Base-by-base conservation (phyloP, 2,888 invertebrate genomes). In the Stenotaenia linearis region DNA sequence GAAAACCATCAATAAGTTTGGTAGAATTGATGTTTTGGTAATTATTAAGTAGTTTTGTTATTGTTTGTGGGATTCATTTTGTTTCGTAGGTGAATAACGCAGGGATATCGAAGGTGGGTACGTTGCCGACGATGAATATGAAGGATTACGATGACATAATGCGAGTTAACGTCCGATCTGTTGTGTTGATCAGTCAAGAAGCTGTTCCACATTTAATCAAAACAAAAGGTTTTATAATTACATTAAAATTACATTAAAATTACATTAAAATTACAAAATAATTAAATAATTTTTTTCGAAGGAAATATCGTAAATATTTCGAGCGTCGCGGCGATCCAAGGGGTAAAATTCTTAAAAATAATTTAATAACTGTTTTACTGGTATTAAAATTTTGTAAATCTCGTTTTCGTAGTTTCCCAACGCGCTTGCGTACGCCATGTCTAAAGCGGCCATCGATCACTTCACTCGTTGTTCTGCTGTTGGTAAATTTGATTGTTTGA, bases 21-120 rank as follows among this genome's bases (percentile, higher is more conserved):
- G 75, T 28, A 75, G 28, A 75, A 30, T 75, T 10, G n/a, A 75
- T 75, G 35, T 75, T 75, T 28, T 75, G 18, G 75, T 75, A 69
- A 32, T 12, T 45, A 18, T 15, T 9, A 9, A 3, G 12, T 5
- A 74, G 12, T 28, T 4, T 10, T 74, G 4, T 74, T 21, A 18
- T 74, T 74, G 2, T 15, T 28, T 4, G 3, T 18, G 18, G 4
- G 4, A 12, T 15, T 45, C 45, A 45, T 10, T 9, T 9, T 77
- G 3, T 35, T 77, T 77, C 37, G 1, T 40, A 77, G 77, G 77
- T 77, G 6, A 77, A 77, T 40, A 77, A 40, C 37, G 77, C 77
- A 18, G 77, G 40, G 1, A 77, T 77, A 12, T 77, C 21, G 21
- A 77, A 35, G 7, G 2, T n/a, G 9, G 77, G 7, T 7, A 4